Evolutionary conservation across 2,797 vertebrate genomes (phyloP), one percentile per base, ranked within the genome.

Genomic region (Euphonia xanthogaster): DNA sequence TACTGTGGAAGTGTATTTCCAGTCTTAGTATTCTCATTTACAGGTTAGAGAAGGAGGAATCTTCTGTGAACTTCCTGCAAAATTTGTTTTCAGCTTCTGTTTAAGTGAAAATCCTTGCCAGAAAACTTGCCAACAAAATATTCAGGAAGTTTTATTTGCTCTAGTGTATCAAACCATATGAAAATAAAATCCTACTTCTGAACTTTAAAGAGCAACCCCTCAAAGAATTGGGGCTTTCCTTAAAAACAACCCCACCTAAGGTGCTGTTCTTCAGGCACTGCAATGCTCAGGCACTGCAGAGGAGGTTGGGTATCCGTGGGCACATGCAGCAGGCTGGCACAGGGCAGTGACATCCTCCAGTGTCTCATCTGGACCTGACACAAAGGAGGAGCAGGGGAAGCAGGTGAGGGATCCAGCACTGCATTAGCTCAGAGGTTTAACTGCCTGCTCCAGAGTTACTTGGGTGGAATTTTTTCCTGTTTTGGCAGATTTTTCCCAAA

Each of bases 71-170:
- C 27, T 61, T 82, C 47, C 60, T 82, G 40, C 27, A 88, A 23
- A 76, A 73, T 95, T 90, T 90, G 37, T 73, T 85, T 82, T 65
- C 54, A 61, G 8, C 40, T 88, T 86, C 58, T 63, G 28, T 84
- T 86, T 68, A 88, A 63, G 28, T 47, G 48, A 92, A 94, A 21
- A 50, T 67, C 33, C 51, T 91, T 70, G 15, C 51, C 67, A 85
- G 74, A 79, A 89, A 84, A 45, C 30, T 57, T 44, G 14, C 31
- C 63, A 74, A 25, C 60, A 77, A 40, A 7, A 33, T 53, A 78
- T 63, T 47, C 4, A 5, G 35, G 45, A 79, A 86, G 16, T 71
- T 77, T 62, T 58, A 48, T 80, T 66, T 73, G 10, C 33, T 75
- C 1, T 47, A 45, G 11, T 30, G 17, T 42, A 47, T 66, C 66